Evolutionary conservation across 2,888 invertebrate genomes (phyloP).

Genomic region (Tenthredo scrophulariae): DNA sequence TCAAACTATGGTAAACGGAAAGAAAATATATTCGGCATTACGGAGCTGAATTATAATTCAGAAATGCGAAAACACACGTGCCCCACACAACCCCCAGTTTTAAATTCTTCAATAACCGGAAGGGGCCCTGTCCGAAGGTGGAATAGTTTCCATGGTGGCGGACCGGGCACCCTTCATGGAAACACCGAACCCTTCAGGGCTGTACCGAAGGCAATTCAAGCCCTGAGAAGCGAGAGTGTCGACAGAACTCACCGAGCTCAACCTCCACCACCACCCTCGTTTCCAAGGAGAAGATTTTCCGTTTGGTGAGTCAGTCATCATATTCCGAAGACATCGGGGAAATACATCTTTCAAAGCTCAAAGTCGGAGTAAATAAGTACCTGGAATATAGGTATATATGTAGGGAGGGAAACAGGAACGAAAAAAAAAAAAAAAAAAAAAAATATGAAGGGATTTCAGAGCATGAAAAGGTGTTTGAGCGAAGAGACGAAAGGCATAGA

Average conservation of each 20-base stretch:
- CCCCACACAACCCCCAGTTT: conserved; percentile 52
- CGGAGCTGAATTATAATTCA: background rate
- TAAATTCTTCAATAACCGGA: conserved; percentile 59
- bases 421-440: background rate
- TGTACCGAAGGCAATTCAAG: conserved; percentile 74
- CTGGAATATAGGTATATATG: background rate
- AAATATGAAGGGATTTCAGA: background rate
- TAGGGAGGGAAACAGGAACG: background rate
- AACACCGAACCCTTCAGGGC: conserved; percentile 71
- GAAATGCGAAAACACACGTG: conserved; percentile 54
- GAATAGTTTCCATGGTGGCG: conserved; percentile 78
- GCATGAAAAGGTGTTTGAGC: background rate
- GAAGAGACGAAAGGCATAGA: background rate
- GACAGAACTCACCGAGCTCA: conserved; percentile 73
- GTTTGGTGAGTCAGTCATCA: conserved; percentile 73
- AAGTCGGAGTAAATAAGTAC: background rate
- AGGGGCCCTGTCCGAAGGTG: conserved; percentile 78
- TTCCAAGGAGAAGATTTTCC: conserved; percentile 77
- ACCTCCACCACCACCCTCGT: conserved; percentile 75
- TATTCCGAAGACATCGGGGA: background rate
- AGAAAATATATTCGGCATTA: background rate
- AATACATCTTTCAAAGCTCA: background rate
- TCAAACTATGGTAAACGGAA: background rate
- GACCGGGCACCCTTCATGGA: conserved; percentile 64
- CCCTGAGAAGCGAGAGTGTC: conserved; percentile 75